Percentiles rank a stretch among this genome's conserved stretches.
Conservation (phyloP, 2,113 vertebrate species). For the Ibidorhyncha struthersii region DNA sequence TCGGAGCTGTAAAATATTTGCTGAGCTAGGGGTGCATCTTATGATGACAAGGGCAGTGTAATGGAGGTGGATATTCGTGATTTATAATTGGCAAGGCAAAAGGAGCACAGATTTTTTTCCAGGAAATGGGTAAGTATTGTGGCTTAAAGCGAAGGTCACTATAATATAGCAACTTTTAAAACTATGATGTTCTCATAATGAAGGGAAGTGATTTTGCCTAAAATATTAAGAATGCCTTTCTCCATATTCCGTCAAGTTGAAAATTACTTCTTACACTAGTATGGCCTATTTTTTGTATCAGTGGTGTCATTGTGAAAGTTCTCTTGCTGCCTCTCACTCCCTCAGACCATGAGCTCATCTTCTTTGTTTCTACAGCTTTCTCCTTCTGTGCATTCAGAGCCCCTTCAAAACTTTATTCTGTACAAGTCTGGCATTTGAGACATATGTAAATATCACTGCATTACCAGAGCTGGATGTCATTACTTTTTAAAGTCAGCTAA, state of each 20-base stretch:
- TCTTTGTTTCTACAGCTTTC: background rate
- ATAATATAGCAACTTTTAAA: background rate
- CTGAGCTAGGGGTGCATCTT: background rate
- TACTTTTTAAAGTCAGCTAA: background rate
- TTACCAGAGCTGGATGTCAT: background rate
- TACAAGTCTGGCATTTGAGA: background rate
- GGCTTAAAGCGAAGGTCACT: background rate
- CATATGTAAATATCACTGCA: accelerated
- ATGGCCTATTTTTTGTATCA: background rate
- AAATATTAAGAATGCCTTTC: background rate
- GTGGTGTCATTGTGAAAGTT: background rate
- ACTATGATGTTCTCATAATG: background rate
- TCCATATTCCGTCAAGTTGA: background rate
- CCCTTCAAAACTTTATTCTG: background rate
- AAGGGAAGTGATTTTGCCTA: background rate
- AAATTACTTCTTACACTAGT: background rate
- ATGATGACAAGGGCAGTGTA: background rate
- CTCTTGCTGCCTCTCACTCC: background rate
- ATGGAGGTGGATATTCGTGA: background rate
- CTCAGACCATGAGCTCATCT: background rate
- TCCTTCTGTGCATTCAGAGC: background rate
- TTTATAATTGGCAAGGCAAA: background rate
- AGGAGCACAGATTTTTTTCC: background rate
- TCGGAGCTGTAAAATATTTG: background rate
- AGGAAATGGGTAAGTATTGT: background rate